Percentiles rank a stretch among this genome's conserved stretches.
These are phyloP conservation scores for Macaca mulatta DNA, from an alignment of 2,113 vertebrate genomes.

Conservation along the genomic window DNA sequence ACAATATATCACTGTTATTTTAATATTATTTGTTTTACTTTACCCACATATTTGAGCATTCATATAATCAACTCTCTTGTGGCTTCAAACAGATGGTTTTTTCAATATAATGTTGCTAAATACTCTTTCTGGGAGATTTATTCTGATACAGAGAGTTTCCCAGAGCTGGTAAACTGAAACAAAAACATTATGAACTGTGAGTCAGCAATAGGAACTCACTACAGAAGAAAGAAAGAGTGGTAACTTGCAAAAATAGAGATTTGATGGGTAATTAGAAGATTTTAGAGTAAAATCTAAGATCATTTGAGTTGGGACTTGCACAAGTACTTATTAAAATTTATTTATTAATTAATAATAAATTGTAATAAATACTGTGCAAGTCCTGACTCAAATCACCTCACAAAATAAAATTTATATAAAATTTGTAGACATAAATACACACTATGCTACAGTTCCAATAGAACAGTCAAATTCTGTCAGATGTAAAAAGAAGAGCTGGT, in stretches of 20 bases:
- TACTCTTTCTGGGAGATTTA: background rate
- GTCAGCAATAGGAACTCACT: background rate
- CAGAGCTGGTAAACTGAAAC: background rate
- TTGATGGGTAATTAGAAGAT: background rate
- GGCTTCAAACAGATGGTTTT: background rate
- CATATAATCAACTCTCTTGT: background rate
- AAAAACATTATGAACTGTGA: background rate
- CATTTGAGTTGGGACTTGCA: background rate
- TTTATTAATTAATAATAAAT: background rate
- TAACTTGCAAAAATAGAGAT: background rate
- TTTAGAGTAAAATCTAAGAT: background rate
- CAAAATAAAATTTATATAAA: background rate
- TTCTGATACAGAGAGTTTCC: background rate
- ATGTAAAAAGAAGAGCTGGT: no score
- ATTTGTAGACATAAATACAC: background rate
- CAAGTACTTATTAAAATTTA: background rate
- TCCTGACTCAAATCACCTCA: background rate
- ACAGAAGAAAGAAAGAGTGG: background rate
- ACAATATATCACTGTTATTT: background rate
- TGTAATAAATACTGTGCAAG: background rate
- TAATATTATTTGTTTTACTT: slow-evolving; percentile 9
- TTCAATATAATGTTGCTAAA: background rate
- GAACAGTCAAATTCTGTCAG: no score
- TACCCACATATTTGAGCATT: background rate
- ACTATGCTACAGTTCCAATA: background rate